Evolutionary conservation across 2,113 vertebrate genomes (phyloP).

Genomic region (Silurus meridionalis): DNA sequence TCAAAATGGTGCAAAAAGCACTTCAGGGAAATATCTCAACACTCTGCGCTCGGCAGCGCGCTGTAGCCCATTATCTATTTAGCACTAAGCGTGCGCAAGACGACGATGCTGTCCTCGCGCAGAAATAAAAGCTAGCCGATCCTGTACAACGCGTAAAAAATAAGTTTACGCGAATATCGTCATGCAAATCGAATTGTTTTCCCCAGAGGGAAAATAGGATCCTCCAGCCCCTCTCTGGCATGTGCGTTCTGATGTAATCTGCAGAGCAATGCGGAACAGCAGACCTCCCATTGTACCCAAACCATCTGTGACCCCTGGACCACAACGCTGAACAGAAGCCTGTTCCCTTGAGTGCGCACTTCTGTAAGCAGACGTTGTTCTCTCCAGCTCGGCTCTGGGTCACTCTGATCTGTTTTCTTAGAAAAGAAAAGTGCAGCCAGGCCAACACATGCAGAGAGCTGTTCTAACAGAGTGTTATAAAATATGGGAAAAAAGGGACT

Average conservation of each 20-base stretch:
- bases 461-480: constrained; percentile 7
- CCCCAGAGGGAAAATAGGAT: constrained; percentile 37
- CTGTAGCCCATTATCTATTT: constrained; percentile 27
- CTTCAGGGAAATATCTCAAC: constrained; percentile 19
- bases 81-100: neutral
- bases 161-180: constrained; percentile 38
- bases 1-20: constrained; percentile 4
- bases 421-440: constrained; percentile 8
- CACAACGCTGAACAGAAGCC: neutral
- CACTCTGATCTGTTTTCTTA: constrained; percentile 26
- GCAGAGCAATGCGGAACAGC: constrained; percentile 31
- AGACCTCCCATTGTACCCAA: constrained; percentile 18
- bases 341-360: constrained; percentile 17
- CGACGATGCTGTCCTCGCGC: neutral
- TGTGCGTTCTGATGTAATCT: constrained; percentile 52
- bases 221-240: constrained; percentile 49
- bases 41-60: constrained; percentile 4
- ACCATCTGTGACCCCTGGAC: constrained; percentile 38
- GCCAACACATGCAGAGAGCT: neutral
- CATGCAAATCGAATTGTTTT: constrained; percentile 39
- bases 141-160: constrained; percentile 15
- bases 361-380: constrained; percentile 6
- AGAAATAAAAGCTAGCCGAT: neutral
- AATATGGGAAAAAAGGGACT: neutral
- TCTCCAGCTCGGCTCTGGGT: constrained; percentile 49